Base-by-base conservation (phyloP, 53 echinoderm and acorn worm species). In the Holothuria scabra region DNA sequence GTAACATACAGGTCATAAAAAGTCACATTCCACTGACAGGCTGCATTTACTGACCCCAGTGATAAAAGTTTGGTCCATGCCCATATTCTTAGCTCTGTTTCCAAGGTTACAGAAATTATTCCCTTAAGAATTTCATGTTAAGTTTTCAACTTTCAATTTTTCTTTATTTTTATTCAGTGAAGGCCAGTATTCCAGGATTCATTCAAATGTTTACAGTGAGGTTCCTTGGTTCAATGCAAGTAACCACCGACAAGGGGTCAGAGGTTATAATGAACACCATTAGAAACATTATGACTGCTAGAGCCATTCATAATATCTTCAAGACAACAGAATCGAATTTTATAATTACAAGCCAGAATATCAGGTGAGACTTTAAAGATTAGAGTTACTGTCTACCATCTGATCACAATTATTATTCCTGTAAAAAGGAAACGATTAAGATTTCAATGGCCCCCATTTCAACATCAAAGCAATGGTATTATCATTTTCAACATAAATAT, bases 221-320 rank as follows among this genome's bases (percentile, higher is more conserved):
- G 59, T 95, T 95, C 89, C 82, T 95, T 72, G 95, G 95, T 34
- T 95, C 93, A 23, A 93, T 95, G 91, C 90, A 95, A 86, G 93
- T 95, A 68, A 71, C 84, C 29, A 65, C 88, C 8, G 95, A 95
- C 87, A 88, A 91, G 66, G 95, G 95, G 56, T 67, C 90, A 64
- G 91, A 95, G 22, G 64, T 95, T 35, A 74, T 95, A 57, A 93
- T 90, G 88, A 90, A 90, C 81, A 95, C 95, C 35, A 95, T 93
- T 33, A 84, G 95, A 26, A 88, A 91, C 62, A 95, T 95, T 86
- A 95, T 95, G 95, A 91, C 95, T 20, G 95, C 95, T 46, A 84
- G 95, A 28, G 95, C 95, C 0, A 95, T 95, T 57, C 95, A 95
- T 63, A 93, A 95, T 82, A 86, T 95, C 75, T 95, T 95, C 85